Conservation (phyloP, 53 echinoderm and acorn worm genomes). For the Luidia sarsii region DNA sequence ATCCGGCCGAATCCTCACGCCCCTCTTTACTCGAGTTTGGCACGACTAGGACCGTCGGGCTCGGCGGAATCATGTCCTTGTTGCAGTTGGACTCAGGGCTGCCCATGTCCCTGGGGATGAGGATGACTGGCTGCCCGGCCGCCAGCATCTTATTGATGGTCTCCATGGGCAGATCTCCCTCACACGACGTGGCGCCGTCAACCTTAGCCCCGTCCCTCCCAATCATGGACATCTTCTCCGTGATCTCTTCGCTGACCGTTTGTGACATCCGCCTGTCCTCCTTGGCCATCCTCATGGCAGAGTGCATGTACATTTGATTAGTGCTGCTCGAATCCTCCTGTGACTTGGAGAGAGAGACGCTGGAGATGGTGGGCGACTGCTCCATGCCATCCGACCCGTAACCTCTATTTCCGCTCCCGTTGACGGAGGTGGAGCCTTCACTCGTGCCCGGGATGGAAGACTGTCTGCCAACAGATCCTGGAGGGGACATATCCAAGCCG, state of each 20-base stretch:
- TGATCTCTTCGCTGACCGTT: constrained; percentile 33
- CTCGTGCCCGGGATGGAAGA: constrained; percentile 71
- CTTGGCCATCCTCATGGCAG: constrained; percentile 27
- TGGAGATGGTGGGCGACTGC: constrained; percentile 91
- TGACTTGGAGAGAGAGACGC: constrained; percentile 70
- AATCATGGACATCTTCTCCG: constrained; percentile 42
- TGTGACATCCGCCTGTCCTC: constrained; percentile 43
- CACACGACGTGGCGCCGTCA: constrained; percentile 7
- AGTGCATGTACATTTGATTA: constrained; percentile 38
- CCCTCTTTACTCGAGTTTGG: constrained; percentile 49
- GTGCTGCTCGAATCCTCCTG: constrained; percentile 24
- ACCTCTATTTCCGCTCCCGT: constrained; percentile 40
- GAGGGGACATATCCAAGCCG: constrained; percentile 71
- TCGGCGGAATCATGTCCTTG: constrained; percentile 82
- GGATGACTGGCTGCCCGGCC: constrained; percentile 95
- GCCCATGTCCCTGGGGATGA: constrained; percentile 82
- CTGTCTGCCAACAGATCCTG: constrained; percentile 69
- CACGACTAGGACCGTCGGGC: constrained; percentile 75
- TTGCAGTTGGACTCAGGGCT: constrained; percentile 55
- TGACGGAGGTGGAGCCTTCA: constrained; percentile 68
- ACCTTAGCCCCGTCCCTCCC: constrained; percentile 11
- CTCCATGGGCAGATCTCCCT: constrained; percentile 70
- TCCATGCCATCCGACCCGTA: constrained; percentile 55
- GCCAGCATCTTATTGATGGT: constrained; percentile 90
- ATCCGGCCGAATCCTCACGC: constrained; percentile 28